A percentile compares a stretch with the other conserved stretches of the same genome.
Conservation (phyloP, 2,113 vertebrate genomes). For the Genyomyrus donnyi region DNA sequence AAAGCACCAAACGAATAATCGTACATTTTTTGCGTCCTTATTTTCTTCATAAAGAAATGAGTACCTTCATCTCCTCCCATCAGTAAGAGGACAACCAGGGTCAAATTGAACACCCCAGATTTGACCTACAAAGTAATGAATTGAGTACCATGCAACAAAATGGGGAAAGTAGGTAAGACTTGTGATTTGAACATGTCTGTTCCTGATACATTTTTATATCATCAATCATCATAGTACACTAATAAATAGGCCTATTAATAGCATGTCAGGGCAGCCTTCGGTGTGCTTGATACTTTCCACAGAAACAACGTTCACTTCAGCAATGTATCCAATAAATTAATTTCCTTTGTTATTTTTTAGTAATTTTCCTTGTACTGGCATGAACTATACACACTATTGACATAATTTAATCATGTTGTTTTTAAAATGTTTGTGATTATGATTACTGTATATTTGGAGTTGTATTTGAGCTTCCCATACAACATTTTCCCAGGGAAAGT, state of each 20-base stretch:
- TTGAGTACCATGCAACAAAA: not conserved
- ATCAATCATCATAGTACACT: not conserved
- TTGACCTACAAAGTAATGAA: not conserved
- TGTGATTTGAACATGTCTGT: not conserved
- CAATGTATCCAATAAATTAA: not conserved
- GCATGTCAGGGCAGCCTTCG: not conserved
- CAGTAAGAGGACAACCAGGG: not conserved
- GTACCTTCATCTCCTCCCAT: not conserved
- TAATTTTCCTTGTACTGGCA: not conserved
- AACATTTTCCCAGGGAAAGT: not conserved
- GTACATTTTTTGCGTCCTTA: not conserved
- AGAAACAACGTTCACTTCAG: not conserved
- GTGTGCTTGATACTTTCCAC: not conserved
- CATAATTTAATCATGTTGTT: not conserved
- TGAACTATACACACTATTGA: not conserved
- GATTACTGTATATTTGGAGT: not conserved
- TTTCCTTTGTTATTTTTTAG: not conserved
- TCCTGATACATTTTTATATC: not conserved
- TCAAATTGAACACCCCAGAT: not conserved
- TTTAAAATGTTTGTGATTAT: not conserved
- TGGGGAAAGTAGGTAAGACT: not conserved
- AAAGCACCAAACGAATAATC: not conserved
- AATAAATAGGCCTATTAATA: too few relatives aligned
- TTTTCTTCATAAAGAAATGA: not conserved
- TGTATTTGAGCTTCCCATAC: not conserved